These are phyloP conservation scores for Malurus cyaneus DNA, from an alignment of 2,113 vertebrate species.

Conservation along the genomic window DNA sequence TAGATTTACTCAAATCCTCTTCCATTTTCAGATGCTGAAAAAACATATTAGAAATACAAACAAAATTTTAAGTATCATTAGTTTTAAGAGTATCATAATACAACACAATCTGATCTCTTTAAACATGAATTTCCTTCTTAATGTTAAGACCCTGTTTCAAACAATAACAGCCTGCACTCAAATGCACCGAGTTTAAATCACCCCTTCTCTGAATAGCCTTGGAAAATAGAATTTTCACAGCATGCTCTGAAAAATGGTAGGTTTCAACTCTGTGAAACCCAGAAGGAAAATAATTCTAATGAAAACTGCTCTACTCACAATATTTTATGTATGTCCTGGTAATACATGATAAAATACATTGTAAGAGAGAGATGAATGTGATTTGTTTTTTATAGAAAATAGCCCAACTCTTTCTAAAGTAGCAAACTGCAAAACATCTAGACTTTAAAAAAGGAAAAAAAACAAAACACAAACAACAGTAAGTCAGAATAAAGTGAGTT, in stretches of 20 bases:
- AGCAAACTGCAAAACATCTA: not conserved
- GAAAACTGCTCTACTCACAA: not conserved
- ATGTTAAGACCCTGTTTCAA: not conserved
- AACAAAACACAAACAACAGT: not conserved
- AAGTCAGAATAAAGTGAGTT: not conserved
- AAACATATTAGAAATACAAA: not conserved
- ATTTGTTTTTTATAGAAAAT: not conserved
- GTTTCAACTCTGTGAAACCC: not conserved
- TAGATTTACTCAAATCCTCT: not conserved
- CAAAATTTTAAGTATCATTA: not conserved
- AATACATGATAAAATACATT: not conserved
- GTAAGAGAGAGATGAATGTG: not conserved
- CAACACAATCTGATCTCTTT: not conserved
- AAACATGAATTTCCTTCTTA: not conserved
- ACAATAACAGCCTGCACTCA: not conserved
- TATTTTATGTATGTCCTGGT: not conserved
- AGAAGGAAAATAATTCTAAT: not conserved
- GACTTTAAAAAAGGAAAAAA: not conserved
- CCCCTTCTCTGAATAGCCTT: not conserved
- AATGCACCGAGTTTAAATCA: not conserved
- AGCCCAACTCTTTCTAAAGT: not conserved
- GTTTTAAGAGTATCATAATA: not conserved
- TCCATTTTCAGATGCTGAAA: not conserved
- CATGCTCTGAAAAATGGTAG: not conserved
- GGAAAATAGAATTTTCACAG: constrained; percentile 26